Base-by-base conservation (phyloP, 2,888 invertebrate genomes). In the Branchellion lobata region DNA sequence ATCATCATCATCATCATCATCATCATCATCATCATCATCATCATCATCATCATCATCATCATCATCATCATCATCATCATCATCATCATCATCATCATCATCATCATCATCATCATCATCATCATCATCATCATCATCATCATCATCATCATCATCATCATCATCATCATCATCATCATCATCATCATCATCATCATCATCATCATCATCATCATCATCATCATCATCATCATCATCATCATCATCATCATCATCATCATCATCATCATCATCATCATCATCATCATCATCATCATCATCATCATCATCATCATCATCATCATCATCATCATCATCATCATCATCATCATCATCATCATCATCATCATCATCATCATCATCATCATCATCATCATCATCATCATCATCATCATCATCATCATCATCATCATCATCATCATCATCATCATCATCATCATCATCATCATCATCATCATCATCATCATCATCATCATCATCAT, bases 21-120 rank as follows among this genome's bases (percentile, higher is more conserved):
- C 76, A 61, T 80, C 75, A 79, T 79, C 75, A 61, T 74, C 68
- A 72, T 80, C 79, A 73, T 80, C 79, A 80, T 79, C 74, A 80
- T 80, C 57, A 51, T 79, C 78, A 80, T 80, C 78, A 80, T 80
- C 78, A 80, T 80, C 72, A 79, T 80, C 78, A 79, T 85, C 93
- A 8, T 21, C 80, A 11, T 73, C 34, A 33, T 79, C 47, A 34
- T 73, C 36, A 33, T 79, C 33, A 34, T 73, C 33, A 1, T 77
- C 33, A 40, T 77, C 33, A 72, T 72, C 36, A 72, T 72, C 36
- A 72, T 65, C 29, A 65, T 71, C 53, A 79, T 79, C 75, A 61
- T 79, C 68, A 72, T 80, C 79, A 73, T 80, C 74, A 80, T 79
- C 74, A 80, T 80, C 57, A 72, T 80, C 78, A 79, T 79, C 78